Evolutionary conservation across 2,797 vertebrate genomes (phyloP), one percentile per base, ranked within the genome.

Genomic region (Chelmon rostratus): DNA sequence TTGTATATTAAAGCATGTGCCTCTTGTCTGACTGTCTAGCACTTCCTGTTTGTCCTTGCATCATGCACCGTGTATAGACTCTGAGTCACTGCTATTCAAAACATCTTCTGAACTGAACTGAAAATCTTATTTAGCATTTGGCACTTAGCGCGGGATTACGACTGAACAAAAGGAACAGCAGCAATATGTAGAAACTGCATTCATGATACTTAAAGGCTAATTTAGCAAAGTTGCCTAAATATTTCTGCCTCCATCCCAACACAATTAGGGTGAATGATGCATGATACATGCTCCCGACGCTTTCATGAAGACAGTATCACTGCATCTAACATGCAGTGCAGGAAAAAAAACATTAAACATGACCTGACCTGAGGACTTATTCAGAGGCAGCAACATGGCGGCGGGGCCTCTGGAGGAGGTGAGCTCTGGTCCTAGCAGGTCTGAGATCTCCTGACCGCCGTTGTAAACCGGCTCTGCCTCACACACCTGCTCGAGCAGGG

Each of bases 361-460:
- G 37, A 73, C 78, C 93, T 90, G 68, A 98, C 98, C 98, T 74
- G 96, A 95, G 57, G 97, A 96, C 89, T 93, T 97, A 65, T 96
- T 96, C 79, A 99, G 93, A 0, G 97, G 97, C 73, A 99, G 96
- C 67, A 97, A 93, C 95, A 99, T 94, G 82, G 96, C 95, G 2
- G 96, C 96, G 0, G 94, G 86, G 0, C 95, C 96, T 84, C 95
- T 95, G 67, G 96, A 89, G 28, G 97, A 97, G 0, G 97, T 98
- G 85, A 98, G 93, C 79, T 99, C 98, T 0, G 97, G 97, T 2
- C 98, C 98, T 71, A 98, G 93, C 28, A 98, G 92, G 85, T 99
- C 96, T 0, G 97, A 96, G 6, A 94, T 96, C 84, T 98, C 97
- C 58, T 96, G 95, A 33, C 92, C 92, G 0, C 94, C 92, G 50